Percentiles rank a stretch among this genome's conserved stretches.
Evolutionary conservation across 2,888 invertebrate genomes (phyloP).

Genomic region (Patella caerulea): DNA sequence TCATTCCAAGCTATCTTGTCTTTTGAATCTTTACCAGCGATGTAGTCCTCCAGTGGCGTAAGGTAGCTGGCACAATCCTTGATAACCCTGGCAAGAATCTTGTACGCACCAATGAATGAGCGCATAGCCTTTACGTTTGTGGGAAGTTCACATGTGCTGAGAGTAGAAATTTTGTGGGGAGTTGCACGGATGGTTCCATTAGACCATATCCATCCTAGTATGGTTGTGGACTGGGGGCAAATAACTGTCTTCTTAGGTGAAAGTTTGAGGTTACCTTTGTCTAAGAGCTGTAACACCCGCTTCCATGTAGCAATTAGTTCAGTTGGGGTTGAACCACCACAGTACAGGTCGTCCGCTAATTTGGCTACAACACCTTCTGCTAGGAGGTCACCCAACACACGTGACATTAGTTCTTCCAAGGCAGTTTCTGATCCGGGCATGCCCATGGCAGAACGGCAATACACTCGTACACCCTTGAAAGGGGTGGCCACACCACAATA

Average conservation of each 20-base stretch:
- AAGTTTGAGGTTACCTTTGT: background rate
- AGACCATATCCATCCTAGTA: slow-evolving; percentile 24
- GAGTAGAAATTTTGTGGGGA: slow-evolving; percentile 21
- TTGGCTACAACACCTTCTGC: slow-evolving; percentile 37
- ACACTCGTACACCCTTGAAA: slow-evolving; percentile 42
- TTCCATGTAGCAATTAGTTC: slow-evolving; percentile 21
- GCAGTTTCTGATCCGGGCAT: slow-evolving; percentile 50
- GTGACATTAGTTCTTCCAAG: slow-evolving; percentile 35
- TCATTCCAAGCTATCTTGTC: background rate
- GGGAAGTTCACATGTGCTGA: slow-evolving; percentile 14
- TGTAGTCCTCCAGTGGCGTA: background rate
- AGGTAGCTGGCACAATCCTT: background rate
- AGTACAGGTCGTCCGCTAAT: slow-evolving; percentile 24
- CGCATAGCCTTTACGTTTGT: background rate
- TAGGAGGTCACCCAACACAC: slow-evolving; percentile 25
- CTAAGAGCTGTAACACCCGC: slow-evolving; percentile 24
- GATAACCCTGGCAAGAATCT: background rate
- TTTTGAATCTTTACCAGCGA: background rate
- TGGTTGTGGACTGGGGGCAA: slow-evolving; percentile 28
- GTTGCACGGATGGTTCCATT: background rate
- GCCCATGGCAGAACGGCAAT: slow-evolving; percentile 28
- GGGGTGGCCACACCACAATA: slow-evolving; percentile 49
- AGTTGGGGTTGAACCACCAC: too few species aligned
- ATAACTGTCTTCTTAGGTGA: slow-evolving; percentile 39
- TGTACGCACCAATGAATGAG: slow-evolving; percentile 11